These are phyloP conservation scores for Vannuccia rotundouncinata DNA, from an alignment of 2,888 invertebrate genomes.

Conservation along the genomic window DNA sequence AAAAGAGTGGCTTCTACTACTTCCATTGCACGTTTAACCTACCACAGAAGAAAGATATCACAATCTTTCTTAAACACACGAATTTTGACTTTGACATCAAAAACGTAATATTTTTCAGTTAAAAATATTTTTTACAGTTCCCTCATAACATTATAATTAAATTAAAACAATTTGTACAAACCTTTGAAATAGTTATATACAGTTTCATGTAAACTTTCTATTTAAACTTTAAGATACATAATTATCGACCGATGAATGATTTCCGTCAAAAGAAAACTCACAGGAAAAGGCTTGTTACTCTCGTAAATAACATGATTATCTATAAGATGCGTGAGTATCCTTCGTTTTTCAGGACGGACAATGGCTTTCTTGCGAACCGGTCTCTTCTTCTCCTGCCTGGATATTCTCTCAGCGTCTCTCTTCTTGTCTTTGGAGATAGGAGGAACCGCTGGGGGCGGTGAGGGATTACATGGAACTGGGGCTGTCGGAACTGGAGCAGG, in stretches of 20 bases:
- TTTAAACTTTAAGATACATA: too few species aligned
- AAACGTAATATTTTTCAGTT: too few species aligned
- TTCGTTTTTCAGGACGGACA: constrained; percentile 37
- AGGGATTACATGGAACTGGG: background rate
- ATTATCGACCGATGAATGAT: too few species aligned
- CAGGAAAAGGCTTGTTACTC: constrained; percentile 61
- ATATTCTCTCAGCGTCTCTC: background rate
- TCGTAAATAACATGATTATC: constrained; percentile 94
- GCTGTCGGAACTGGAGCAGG: background rate
- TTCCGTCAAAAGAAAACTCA: constrained; percentile 48
- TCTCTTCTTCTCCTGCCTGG: background rate
- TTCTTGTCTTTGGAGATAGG: background rate
- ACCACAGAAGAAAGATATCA: too few species aligned
- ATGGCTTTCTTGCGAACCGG: background rate
- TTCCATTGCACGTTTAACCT: background rate
- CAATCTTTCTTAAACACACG: too few species aligned
- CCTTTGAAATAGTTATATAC: too few species aligned
- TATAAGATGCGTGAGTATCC: constrained; percentile 80
- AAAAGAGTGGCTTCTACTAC: background rate
- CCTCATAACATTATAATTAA: too few species aligned
- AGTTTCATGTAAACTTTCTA: too few species aligned
- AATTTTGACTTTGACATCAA: too few species aligned
- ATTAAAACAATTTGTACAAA: too few species aligned
- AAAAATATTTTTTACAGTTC: too few species aligned
- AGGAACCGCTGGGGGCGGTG: background rate